Percentiles rank a stretch among this genome's conserved stretches.
These are phyloP conservation scores for Lagothrix lagotricha DNA, from an alignment of 2,797 vertebrate species.

Conservation along the genomic window DNA sequence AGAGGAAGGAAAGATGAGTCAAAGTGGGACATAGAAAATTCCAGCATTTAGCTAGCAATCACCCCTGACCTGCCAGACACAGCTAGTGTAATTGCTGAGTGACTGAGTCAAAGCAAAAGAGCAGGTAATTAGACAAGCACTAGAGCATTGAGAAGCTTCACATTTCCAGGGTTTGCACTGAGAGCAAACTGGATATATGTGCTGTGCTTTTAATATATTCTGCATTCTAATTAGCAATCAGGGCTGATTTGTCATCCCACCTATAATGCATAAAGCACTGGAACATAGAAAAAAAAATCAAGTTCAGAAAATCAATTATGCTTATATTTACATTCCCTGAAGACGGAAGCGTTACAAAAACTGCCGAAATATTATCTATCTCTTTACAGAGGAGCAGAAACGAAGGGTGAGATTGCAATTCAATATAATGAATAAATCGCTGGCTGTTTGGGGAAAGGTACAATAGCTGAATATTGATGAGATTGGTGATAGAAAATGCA, in stretches of 20 bases:
- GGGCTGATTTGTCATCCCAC: slow-evolving; percentile 81
- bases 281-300: slow-evolving; percentile 72
- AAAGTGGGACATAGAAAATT: slow-evolving; percentile 37
- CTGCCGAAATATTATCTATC: slow-evolving; percentile 82
- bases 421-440: slow-evolving; percentile 85
- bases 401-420: slow-evolving; percentile 76
- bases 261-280: slow-evolving; percentile 76
- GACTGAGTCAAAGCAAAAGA: slow-evolving; percentile 79
- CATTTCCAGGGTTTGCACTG: slow-evolving; percentile 69
- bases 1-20: slow-evolving; percentile 15
- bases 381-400: slow-evolving; percentile 78
- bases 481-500: slow-evolving; percentile 44
- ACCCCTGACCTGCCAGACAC: slow-evolving; percentile 77
- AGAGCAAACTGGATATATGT: slow-evolving; percentile 74
- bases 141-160: slow-evolving; percentile 69
- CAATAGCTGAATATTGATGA: slow-evolving; percentile 79
- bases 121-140: slow-evolving; percentile 82
- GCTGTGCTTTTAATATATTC: slow-evolving; percentile 79
- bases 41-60: slow-evolving; percentile 79
- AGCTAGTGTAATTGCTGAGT: slow-evolving; percentile 70
- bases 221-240: slow-evolving; percentile 87
- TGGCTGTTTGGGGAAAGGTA: slow-evolving; percentile 80
- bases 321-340: slow-evolving; percentile 84
- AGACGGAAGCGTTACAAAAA: slow-evolving; percentile 77
- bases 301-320: slow-evolving; percentile 83